phyloP scores from a whole-genome alignment of 2,888 invertebrate genomes.

The Caenorhabditis sp. region DNA sequence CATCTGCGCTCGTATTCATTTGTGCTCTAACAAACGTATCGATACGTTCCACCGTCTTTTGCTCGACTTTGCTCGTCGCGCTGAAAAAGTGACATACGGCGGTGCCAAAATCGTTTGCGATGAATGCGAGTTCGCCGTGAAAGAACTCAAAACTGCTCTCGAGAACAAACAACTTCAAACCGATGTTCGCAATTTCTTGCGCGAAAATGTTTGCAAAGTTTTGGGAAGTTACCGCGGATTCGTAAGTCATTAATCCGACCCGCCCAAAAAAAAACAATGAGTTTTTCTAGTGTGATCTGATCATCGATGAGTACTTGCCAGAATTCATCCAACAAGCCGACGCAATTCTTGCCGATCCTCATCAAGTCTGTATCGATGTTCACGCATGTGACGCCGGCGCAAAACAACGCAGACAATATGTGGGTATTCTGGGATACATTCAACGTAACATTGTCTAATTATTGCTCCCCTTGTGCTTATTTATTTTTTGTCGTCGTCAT shows the following conservation, averaged over 20 bases:
- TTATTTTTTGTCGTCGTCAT: constrained; percentile 9
- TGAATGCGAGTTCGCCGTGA: constrained; percentile 68
- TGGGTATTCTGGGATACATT: constrained; percentile 39
- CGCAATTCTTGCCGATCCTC: constrained; percentile 57
- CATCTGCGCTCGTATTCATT: constrained; percentile 61
- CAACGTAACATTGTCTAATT: constrained; percentile 31
- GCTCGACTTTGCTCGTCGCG: constrained; percentile 55
- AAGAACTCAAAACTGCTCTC: constrained; percentile 59
- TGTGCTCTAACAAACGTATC: constrained; percentile 62
- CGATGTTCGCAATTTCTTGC: constrained; percentile 49
- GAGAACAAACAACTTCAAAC: constrained; percentile 58
- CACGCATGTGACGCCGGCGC: constrained; percentile 26
- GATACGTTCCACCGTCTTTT: constrained; percentile 63
- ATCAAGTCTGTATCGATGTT: constrained; percentile 45
- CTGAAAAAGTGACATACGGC: constrained; percentile 12
- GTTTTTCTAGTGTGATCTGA: constrained; percentile 62
- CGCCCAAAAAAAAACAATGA: not conserved
- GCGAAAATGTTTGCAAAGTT: constrained; percentile 58
- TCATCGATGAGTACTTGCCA: constrained; percentile 67
- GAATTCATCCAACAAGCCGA: constrained; percentile 66
- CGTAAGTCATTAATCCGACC: constrained; percentile 32
- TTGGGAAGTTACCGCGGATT: constrained; percentile 63
- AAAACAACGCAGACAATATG: constrained; percentile 33
- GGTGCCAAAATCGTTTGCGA: constrained; percentile 64
- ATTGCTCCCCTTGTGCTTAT: constrained; percentile 3